phyloP scores from a whole-genome alignment of 2,888 invertebrate species.

The Choristoneura rosaceana region DNA sequence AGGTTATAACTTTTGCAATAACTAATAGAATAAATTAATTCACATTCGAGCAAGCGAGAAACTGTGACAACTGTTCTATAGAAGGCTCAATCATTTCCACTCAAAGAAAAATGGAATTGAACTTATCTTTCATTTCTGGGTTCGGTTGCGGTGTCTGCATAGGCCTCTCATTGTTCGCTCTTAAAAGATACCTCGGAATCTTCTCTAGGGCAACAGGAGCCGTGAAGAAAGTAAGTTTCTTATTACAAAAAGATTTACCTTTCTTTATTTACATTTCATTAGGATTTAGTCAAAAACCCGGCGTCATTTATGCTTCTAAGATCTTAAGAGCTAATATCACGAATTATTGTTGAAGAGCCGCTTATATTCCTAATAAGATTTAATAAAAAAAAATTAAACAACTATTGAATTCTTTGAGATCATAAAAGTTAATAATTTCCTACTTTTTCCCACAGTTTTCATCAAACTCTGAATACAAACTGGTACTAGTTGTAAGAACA shows the following conservation, averaged over 20 bases:
- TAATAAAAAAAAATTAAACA: background rate
- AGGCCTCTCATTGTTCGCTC: constrained; percentile 73
- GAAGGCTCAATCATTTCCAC: constrained; percentile 58
- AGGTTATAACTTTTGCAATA: background rate
- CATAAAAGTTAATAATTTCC: background rate
- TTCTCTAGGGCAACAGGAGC: constrained; percentile 51
- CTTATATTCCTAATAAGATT: no score
- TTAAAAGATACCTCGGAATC: constrained; percentile 64
- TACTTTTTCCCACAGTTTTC: constrained; percentile 63
- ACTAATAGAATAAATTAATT: background rate
- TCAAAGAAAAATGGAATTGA: constrained; percentile 72
- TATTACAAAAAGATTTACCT: background rate
- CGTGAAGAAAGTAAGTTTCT: constrained; percentile 60
- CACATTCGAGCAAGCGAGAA: background rate
- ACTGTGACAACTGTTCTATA: background rate
- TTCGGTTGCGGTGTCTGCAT: constrained; percentile 78
- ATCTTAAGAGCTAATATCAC: no score
- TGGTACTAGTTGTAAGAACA: constrained; percentile 94
- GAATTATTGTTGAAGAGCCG: no score
- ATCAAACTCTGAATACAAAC: constrained; percentile 88
- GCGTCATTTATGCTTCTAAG: no score
- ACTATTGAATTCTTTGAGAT: background rate
- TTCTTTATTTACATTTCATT: background rate
- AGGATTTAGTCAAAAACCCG: no score
- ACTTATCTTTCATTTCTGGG: constrained; percentile 72